Evolutionary conservation across 2,888 invertebrate species (phyloP).

Genomic region (Sipunculus nudus): DNA sequence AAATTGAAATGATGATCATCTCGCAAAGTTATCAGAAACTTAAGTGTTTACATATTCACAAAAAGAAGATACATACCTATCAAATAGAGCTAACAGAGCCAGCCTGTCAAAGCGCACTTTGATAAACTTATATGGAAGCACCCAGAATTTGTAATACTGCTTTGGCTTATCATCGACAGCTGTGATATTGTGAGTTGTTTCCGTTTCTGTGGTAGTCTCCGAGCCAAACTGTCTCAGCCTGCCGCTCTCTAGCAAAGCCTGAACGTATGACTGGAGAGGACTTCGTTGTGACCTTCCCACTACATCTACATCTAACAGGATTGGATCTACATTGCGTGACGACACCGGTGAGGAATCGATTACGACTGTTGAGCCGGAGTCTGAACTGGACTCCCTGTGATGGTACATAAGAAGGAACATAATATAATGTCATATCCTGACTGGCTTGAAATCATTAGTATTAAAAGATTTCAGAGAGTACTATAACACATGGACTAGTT

Average conservation of each 20-base stretch:
- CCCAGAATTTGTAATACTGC: conserved; percentile 80
- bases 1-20: no score
- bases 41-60: no score
- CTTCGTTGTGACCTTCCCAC: conserved; percentile 14
- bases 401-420: background rate
- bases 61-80: conserved; percentile 68
- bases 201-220: conserved; percentile 48
- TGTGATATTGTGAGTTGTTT: conserved; percentile 31
- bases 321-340: background rate
- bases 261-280: conserved; percentile 48
- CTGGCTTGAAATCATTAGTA: no score
- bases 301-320: conserved; percentile 20
- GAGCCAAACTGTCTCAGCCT: background rate
- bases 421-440: no score
- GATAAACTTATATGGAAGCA: conserved; percentile 73
- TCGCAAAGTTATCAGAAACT: no score
- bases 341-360: conserved; percentile 56
- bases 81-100: conserved; percentile 89
- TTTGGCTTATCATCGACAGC: conserved; percentile 61
- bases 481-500: no score
- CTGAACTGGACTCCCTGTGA: conserved; percentile 49
- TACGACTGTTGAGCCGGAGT: conserved; percentile 66
- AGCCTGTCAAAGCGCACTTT: conserved; percentile 93
- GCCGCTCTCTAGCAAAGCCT: conserved; percentile 44
- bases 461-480: no score